Conservation (phyloP, 2,888 invertebrate species). For the Glaucopsyche alexis region DNA sequence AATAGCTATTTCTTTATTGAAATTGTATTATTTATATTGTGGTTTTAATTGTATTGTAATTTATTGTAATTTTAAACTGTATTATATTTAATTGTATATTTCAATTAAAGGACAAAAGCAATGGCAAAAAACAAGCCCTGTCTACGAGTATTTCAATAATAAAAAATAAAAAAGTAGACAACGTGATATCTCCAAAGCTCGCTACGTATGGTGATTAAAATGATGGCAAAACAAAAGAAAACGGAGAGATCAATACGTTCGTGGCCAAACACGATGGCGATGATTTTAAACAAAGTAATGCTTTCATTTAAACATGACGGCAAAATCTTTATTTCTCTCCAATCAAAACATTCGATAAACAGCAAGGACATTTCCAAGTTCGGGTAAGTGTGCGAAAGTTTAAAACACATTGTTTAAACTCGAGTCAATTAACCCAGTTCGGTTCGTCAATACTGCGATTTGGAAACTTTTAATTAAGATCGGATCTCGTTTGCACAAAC, state of each 20-base stretch:
- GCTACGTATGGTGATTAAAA: not conserved
- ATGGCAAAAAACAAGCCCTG: no score
- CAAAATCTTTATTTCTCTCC: not conserved
- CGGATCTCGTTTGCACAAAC: constrained; percentile 54
- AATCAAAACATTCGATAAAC: not conserved
- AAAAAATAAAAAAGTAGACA: no score
- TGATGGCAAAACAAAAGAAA: not conserved
- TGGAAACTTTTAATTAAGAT: constrained; percentile 60
- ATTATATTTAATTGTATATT: no score
- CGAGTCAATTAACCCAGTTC: constrained; percentile 54
- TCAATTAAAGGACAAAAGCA: no score
- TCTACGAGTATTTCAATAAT: no score
- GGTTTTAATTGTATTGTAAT: no score
- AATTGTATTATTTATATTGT: no score
- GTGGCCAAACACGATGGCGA: not conserved
- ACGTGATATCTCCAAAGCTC: no score
- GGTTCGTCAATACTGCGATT: constrained; percentile 42
- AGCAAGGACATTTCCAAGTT: not conserved
- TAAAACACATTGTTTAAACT: constrained; percentile 31
- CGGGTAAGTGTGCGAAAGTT: constrained; percentile 2
- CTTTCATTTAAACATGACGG: not conserved
- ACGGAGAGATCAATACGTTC: not conserved
- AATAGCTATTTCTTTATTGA: no score
- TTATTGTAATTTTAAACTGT: no score
- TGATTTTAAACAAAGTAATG: not conserved